Conservation (phyloP, 1,140 invertebrate species). For the Paramacrobiotus metropolitanus region DNA sequence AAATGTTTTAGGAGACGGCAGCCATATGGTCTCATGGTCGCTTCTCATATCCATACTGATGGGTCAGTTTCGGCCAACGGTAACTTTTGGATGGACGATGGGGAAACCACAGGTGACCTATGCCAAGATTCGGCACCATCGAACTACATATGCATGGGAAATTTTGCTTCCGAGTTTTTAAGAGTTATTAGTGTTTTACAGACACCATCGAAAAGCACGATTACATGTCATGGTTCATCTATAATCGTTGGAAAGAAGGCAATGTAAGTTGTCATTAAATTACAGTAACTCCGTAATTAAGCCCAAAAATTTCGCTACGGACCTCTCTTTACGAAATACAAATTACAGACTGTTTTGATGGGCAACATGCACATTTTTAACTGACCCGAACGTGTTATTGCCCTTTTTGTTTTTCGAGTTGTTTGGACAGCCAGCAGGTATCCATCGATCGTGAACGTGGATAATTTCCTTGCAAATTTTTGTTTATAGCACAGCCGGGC, state of each 20-base stretch:
- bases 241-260: neutral
- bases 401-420: neutral
- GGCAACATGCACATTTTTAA: too few relatives aligned
- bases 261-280: slow-evolving; percentile 9
- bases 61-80: slow-evolving; percentile 28
- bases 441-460: too few relatives aligned
- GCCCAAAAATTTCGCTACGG: too few relatives aligned
- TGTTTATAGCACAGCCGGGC: slow-evolving; percentile 6
- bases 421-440: slow-evolving; percentile 3
- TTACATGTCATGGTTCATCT: slow-evolving; percentile 4
- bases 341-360: too few relatives aligned
- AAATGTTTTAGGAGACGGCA: slow-evolving; percentile 25
- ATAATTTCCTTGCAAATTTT: too few relatives aligned
- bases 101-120: slow-evolving; percentile 23
- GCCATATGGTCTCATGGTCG: slow-evolving; percentile 33
- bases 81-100: slow-evolving; percentile 50
- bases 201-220: neutral
- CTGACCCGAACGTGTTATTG: slow-evolving; percentile 3
- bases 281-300: slow-evolving; percentile 7
- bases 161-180: neutral
- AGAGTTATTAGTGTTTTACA: neutral
- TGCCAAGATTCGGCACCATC: too few relatives aligned
- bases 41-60: slow-evolving; percentile 24
- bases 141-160: neutral
- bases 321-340: too few relatives aligned